phyloP scores from a whole-genome alignment of 2,888 invertebrate genomes.

The Bombylius discolor region DNA sequence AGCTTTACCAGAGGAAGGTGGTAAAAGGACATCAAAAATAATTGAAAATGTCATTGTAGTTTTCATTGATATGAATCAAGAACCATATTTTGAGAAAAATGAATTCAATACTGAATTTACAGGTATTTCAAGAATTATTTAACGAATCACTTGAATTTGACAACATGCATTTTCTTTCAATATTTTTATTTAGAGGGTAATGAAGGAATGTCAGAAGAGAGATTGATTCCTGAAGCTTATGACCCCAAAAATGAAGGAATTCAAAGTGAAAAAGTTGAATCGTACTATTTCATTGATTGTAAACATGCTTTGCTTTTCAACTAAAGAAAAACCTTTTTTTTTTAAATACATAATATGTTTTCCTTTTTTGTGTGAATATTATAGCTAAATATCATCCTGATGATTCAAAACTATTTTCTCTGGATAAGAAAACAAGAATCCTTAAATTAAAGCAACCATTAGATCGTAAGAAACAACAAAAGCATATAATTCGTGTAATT shows the following conservation, averaged over 20 bases:
- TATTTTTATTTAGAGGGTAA: constrained; percentile 28
- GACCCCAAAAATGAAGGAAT: constrained; percentile 40
- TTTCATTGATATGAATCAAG: constrained; percentile 39
- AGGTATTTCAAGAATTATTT: constrained; percentile 11
- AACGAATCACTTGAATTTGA: not conserved
- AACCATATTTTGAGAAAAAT: constrained; percentile 33
- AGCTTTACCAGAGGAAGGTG: constrained; percentile 37
- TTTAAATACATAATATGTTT: too few species aligned
- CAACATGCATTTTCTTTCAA: not conserved
- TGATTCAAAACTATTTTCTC: constrained; percentile 17
- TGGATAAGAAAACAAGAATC: constrained; percentile 32
- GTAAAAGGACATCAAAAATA: constrained; percentile 14
- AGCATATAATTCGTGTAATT: constrained; percentile 38
- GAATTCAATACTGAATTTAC: constrained; percentile 18
- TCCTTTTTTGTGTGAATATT: not conserved
- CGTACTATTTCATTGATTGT: constrained; percentile 41
- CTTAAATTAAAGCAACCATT: constrained; percentile 34
- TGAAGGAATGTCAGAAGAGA: constrained; percentile 31
- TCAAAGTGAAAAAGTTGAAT: constrained; percentile 31
- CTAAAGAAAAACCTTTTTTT: too few species aligned
- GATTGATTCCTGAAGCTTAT: constrained; percentile 31
- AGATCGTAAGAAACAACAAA: constrained; percentile 35
- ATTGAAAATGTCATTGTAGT: constrained; percentile 29
- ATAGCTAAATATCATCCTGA: constrained; percentile 13
- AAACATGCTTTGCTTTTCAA: constrained; percentile 1